Evolutionary conservation across 2,888 invertebrate genomes (phyloP), one percentile per base, ranked within the genome.

Genomic region (Cataglyphis altisquamis): DNA sequence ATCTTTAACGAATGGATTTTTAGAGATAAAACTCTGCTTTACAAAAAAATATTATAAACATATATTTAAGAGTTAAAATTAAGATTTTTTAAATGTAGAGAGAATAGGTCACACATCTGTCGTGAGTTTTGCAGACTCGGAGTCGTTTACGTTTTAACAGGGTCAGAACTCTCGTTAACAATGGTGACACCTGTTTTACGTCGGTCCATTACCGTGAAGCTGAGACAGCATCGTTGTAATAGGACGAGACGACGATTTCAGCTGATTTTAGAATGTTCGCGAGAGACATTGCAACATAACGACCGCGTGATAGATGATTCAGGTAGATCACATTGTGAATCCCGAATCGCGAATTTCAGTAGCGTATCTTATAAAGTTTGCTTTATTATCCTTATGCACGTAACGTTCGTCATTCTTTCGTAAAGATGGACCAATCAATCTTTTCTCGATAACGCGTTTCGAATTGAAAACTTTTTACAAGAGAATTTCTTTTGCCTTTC

Each of bases 381-480:
- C 18, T 62, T 62, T 32, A 32, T 18, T 32, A 32, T 3, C 32
- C 32, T 62, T 2, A 6, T 60, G 29, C 15, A 60, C 18, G 18
- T 18, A 32, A 29, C 32, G n/a, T n/a, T 52, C 48, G n/a, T 52
- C 36, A 62, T 62, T 62, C 32, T 5, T 57, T 57, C 32, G 32
- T 18, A 62, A 62, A 29, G 62, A n/a, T 32, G 32, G 8, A n/a
- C n/a, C 48, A 48, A 29, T 62, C 62, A 62, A 62, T 62, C 62
- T 36, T 32, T 3, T 36, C 32, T 62, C 18, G 8, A 3, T 8
- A 29, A 52, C n/a, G 62, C 9, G 3, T 32, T 36, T 29, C 32
- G 32, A 18, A 9, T 32, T 62, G 18, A 62, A 62, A 32, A 32
- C 9, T 62, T 62, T 62, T 6, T 18, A 18, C 36, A 18, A 32